These are phyloP conservation scores for Heliconius himera DNA, from an alignment of 1,140 invertebrate species.

Conservation along the genomic window DNA sequence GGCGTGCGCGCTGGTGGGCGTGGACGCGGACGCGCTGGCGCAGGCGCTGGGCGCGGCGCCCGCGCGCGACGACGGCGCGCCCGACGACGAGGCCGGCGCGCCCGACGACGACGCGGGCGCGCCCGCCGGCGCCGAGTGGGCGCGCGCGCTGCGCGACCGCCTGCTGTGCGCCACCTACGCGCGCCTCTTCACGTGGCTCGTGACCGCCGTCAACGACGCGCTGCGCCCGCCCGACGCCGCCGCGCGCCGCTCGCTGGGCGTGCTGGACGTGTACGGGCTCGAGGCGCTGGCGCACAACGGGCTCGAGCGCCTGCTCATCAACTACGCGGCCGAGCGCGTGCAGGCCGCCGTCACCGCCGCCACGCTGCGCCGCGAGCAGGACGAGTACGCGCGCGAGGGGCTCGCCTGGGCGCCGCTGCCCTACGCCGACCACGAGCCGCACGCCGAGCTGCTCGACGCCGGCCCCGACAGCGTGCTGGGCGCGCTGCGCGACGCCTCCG, in stretches of 20 bases:
- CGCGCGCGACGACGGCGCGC: conserved; percentile 2
- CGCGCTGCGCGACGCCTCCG: conserved; percentile 84
- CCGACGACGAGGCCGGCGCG: conserved; percentile 50
- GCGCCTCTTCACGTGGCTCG: conserved; percentile 90
- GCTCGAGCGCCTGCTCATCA: conserved; percentile 93
- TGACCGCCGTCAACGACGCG: conserved; percentile 87
- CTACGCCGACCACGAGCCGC: conserved; percentile 55
- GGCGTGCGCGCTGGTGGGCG: conserved; percentile 72
- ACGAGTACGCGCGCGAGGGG: conserved; percentile 89
- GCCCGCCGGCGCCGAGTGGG: conserved; percentile 82
- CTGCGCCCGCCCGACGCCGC: conserved; percentile 42
- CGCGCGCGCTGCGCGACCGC: conserved; percentile 62
- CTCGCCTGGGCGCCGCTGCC: conserved; percentile 60
- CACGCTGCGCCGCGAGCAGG: conserved; percentile 90
- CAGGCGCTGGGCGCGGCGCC: conserved; percentile 59
- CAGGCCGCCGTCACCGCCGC: conserved; percentile 88
- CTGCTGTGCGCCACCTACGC: conserved; percentile 89
- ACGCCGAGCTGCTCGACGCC: conserved; percentile 64
- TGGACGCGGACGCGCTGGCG: conserved; percentile 61
- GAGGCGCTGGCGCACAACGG: conserved; percentile 89
- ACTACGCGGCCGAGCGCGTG: conserved; percentile 95
- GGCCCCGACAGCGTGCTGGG: conserved; percentile 67
- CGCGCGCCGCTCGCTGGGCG: conserved; percentile 84
- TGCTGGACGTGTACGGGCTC: conserved; percentile 95
- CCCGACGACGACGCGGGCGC: conserved; percentile 68